Evolutionary conservation across 2,888 invertebrate genomes (phyloP).

Genomic region (Diadromus collaris): DNA sequence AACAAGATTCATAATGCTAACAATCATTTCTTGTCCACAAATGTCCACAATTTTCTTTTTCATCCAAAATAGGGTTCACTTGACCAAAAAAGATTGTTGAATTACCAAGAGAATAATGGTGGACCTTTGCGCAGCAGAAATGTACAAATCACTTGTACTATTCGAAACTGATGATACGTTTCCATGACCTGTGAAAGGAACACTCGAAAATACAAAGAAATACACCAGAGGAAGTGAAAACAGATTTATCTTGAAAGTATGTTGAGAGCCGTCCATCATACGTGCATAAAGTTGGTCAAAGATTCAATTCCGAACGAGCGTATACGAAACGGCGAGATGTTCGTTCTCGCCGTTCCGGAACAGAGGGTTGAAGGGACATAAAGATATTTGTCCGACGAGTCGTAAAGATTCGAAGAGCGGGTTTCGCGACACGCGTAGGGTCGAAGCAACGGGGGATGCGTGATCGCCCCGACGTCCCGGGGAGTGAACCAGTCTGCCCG

Average conservation of each 20-base stretch:
- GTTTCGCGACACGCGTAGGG: conserved; percentile 43
- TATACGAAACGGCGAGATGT: conserved; percentile 16
- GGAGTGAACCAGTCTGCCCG: conserved; percentile 9
- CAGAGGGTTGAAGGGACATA: conserved; percentile 61
- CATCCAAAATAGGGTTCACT: neutral
- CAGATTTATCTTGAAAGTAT: neutral
- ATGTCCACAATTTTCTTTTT: neutral
- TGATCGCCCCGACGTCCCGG: conserved; percentile 39
- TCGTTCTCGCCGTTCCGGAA: conserved; percentile 38
- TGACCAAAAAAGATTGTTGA: neutral
- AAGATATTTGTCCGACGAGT: conserved; percentile 67
- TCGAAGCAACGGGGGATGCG: conserved; percentile 50
- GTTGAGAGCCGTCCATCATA: neutral
- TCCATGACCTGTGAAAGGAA: no score
- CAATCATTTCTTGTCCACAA: no score
- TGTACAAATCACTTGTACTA: no score
- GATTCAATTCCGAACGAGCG: conserved; percentile 26
- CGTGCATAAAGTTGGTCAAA: neutral
- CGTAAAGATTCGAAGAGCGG: conserved; percentile 63
- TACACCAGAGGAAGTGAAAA: neutral
- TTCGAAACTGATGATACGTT: no score
- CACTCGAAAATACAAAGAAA: neutral
- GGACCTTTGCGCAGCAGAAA: no score
- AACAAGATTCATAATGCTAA: no score
- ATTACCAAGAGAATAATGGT: no score